Evolutionary conservation across 1,140 invertebrate species (phyloP).

Genomic region (Drosophila oshimai): DNA sequence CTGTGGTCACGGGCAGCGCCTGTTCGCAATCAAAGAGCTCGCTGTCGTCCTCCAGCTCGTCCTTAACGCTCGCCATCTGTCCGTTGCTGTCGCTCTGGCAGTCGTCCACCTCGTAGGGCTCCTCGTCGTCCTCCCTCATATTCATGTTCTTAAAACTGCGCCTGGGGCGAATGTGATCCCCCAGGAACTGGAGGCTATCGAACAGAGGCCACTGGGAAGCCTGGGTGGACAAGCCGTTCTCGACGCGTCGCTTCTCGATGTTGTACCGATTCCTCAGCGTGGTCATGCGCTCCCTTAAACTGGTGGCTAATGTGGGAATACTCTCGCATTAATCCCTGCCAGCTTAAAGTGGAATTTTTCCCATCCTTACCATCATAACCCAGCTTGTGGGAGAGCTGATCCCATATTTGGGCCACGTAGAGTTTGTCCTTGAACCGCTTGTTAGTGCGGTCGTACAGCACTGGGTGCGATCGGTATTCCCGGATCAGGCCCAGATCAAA

Average conservation of each 20-base stretch:
- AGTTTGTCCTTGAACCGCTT: slow-evolving; percentile 75
- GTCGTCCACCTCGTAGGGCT: slow-evolving; percentile 53
- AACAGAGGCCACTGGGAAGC: slow-evolving; percentile 78
- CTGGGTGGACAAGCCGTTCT: slow-evolving; percentile 37
- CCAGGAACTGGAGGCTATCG: slow-evolving; percentile 73
- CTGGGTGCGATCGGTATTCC: slow-evolving; percentile 71
- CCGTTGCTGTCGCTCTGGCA: slow-evolving; percentile 52
- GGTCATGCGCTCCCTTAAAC: slow-evolving; percentile 77
- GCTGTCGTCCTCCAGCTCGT: slow-evolving; percentile 51
- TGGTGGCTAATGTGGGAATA: slow-evolving; percentile 42
- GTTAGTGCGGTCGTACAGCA: slow-evolving; percentile 72
- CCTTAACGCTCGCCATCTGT: slow-evolving; percentile 35
- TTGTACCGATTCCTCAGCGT: slow-evolving; percentile 81
- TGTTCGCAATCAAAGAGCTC: slow-evolving; percentile 55
- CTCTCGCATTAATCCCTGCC: not conserved
- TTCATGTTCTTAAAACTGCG: slow-evolving; percentile 68
- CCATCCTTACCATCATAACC: slow-evolving; percentile 75
- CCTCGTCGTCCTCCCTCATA: slow-evolving; percentile 44
- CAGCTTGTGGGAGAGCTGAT: slow-evolving; percentile 75
- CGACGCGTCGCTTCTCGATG: slow-evolving; percentile 78
- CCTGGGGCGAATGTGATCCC: slow-evolving; percentile 73
- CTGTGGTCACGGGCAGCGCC: slow-evolving; percentile 61
- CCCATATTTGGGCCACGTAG: slow-evolving; percentile 61
- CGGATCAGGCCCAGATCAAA: slow-evolving; percentile 78
- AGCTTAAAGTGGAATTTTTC: no score